These are phyloP conservation scores for Endomychus coccineus DNA, from an alignment of 2,888 invertebrate genomes.

Conservation along the genomic window DNA sequence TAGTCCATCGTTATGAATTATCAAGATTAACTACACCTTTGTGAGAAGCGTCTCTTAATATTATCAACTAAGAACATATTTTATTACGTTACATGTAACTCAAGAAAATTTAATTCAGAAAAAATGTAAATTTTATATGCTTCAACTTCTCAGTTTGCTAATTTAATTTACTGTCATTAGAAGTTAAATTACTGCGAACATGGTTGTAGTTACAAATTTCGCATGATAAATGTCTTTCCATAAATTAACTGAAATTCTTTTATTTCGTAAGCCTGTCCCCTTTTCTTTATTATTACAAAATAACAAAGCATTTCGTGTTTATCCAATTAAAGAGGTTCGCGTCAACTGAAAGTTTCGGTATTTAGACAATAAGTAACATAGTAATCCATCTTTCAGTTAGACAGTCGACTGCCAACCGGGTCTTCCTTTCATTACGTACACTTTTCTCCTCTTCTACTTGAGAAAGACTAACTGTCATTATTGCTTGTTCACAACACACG, in stretches of 20 bases:
- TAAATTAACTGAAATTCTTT: slow-evolving; percentile 24
- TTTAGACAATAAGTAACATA: slow-evolving; percentile 36
- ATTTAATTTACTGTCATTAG: slow-evolving; percentile 14
- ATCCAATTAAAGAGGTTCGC: slow-evolving; percentile 18
- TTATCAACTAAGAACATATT: too few species aligned
- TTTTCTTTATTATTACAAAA: slow-evolving; percentile 22
- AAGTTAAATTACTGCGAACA: slow-evolving; percentile 12
- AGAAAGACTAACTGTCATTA: slow-evolving; percentile 36
- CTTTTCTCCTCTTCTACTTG: slow-evolving; percentile 34
- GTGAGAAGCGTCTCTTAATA: too few species aligned
- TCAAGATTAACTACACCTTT: too few species aligned
- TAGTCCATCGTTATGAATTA: too few species aligned
- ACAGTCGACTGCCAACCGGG: slow-evolving; percentile 31
- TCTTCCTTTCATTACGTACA: slow-evolving; percentile 34
- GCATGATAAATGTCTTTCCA: slow-evolving; percentile 19
- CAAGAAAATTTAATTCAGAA: neutral
- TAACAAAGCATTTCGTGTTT: slow-evolving; percentile 22
- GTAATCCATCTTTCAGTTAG: slow-evolving; percentile 35
- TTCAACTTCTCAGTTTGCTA: slow-evolving; percentile 14
- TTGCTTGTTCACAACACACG: slow-evolving; percentile 27
- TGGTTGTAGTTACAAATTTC: slow-evolving; percentile 18
- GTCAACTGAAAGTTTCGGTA: slow-evolving; percentile 23
- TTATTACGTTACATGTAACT: too few species aligned
- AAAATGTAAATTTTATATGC: slow-evolving; percentile 5
- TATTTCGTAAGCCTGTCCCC: slow-evolving; percentile 16